These are phyloP conservation scores for Agrypnia vestita DNA, from an alignment of 1,140 invertebrate genomes.

Conservation along the genomic window DNA sequence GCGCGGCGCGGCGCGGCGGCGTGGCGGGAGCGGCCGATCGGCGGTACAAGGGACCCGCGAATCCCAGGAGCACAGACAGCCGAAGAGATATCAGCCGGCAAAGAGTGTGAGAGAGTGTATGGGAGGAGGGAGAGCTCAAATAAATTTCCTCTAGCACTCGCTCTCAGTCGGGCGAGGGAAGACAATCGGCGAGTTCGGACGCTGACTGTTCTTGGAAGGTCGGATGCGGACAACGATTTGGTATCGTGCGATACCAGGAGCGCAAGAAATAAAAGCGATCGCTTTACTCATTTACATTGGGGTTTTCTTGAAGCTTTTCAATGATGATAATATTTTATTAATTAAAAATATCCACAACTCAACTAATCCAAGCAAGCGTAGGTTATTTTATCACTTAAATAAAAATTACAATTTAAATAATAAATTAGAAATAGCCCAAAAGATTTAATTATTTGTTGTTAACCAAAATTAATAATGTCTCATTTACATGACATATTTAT, in stretches of 20 bases:
- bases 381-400: no score
- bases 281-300: neutral
- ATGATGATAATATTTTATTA: no score
- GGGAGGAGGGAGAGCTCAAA: slow-evolving; percentile 21
- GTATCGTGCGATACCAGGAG: slow-evolving; percentile 21
- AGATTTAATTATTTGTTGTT: no score
- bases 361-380: no score
- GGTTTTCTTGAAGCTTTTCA: no score
- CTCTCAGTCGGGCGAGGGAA: slow-evolving; percentile 9
- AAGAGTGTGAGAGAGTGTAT: neutral
- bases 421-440: no score
- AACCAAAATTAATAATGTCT: no score
- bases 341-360: no score
- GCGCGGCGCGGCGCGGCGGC: neutral
- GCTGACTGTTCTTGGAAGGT: neutral
- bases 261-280: neutral
- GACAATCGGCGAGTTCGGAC: neutral
- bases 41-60: slow-evolving; percentile 13
- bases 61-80: slow-evolving; percentile 6
- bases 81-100: slow-evolving; percentile 15
- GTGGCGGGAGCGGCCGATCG: neutral
- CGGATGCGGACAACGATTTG: slow-evolving; percentile 33
- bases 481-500: no score
- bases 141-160: neutral
- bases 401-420: no score